Evolutionary conservation across 2,113 vertebrate species (phyloP).

Genomic region (Barbus barbus): DNA sequence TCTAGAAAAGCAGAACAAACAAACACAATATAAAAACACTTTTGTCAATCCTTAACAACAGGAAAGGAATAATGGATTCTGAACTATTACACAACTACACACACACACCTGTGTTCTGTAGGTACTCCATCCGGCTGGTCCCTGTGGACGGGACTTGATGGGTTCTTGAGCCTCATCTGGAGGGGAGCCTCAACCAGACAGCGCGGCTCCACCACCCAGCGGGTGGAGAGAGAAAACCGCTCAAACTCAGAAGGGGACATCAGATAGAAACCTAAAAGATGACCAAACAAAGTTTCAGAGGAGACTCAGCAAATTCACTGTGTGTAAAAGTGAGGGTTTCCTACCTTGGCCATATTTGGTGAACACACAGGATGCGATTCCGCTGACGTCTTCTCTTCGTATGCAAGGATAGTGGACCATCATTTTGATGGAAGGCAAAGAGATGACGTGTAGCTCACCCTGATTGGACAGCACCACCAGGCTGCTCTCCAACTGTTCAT

Average conservation of each 20-base stretch:
- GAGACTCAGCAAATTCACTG: background rate
- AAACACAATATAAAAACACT: constrained; percentile 9
- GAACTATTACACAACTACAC: background rate
- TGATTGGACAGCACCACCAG: constrained; percentile 91
- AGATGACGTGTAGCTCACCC: constrained; percentile 93
- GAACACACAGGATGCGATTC: constrained; percentile 97
- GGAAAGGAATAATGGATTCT: background rate
- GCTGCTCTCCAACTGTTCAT: constrained; percentile 88
- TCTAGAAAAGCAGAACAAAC: constrained; percentile 57
- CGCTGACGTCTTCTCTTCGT: constrained; percentile 93
- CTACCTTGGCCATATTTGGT: constrained; percentile 93
- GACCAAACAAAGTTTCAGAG: background rate
- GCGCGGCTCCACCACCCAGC: constrained; percentile 87
- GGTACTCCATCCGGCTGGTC: constrained; percentile 65
- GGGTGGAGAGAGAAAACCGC: constrained; percentile 92
- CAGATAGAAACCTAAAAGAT: constrained; percentile 88
- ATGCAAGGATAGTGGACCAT: constrained; percentile 94
- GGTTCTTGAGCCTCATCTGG: constrained; percentile 50
- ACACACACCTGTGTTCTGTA: constrained; percentile 73
- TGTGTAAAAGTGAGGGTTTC: background rate
- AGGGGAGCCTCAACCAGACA: constrained; percentile 80
- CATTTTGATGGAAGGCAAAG: constrained; percentile 87
- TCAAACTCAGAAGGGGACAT: constrained; percentile 97
- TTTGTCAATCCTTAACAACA: background rate
- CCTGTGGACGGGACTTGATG: constrained; percentile 49